These are phyloP conservation scores for Baccha elongata DNA, from an alignment of 2,888 invertebrate genomes.

Conservation along the genomic window DNA sequence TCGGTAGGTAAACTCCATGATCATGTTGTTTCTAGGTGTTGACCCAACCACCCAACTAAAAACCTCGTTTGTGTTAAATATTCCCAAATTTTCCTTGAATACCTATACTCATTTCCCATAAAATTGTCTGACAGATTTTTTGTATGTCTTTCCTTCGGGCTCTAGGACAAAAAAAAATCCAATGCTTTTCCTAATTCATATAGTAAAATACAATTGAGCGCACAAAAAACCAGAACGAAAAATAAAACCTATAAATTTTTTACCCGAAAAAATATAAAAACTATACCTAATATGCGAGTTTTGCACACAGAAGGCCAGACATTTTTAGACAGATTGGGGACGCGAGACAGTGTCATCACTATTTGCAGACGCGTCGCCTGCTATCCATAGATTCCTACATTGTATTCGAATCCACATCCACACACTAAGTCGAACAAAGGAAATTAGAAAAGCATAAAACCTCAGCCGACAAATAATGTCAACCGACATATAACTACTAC, in stretches of 20 bases:
- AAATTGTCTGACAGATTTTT: too few species aligned
- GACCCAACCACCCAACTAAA: too few species aligned
- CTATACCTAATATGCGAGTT: background rate
- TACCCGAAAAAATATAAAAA: constrained; percentile 42
- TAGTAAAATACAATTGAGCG: constrained; percentile 19
- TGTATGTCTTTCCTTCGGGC: too few species aligned
- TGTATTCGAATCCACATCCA: background rate
- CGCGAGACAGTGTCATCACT: constrained; percentile 34
- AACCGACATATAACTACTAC: constrained; percentile 22
- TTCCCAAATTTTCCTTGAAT: too few species aligned
- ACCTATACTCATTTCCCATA: too few species aligned
- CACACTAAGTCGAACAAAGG: constrained; percentile 32
- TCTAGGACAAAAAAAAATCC: too few species aligned
- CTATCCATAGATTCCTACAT: background rate
- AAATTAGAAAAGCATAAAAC: constrained; percentile 63
- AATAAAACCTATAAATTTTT: constrained; percentile 35
- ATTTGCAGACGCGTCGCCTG: constrained; percentile 2
- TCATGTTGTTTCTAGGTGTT: too few species aligned
- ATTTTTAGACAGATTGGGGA: constrained; percentile 40
- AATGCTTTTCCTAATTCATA: background rate
- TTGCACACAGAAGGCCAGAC: constrained; percentile 14
- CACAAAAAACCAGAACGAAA: background rate
- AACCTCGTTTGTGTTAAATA: too few species aligned
- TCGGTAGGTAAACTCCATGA: too few species aligned
- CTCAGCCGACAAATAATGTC: constrained; percentile 13